Evolutionary conservation across 1,140 invertebrate genomes (phyloP).

Genomic region (Eriocheir sinensis): DNA sequence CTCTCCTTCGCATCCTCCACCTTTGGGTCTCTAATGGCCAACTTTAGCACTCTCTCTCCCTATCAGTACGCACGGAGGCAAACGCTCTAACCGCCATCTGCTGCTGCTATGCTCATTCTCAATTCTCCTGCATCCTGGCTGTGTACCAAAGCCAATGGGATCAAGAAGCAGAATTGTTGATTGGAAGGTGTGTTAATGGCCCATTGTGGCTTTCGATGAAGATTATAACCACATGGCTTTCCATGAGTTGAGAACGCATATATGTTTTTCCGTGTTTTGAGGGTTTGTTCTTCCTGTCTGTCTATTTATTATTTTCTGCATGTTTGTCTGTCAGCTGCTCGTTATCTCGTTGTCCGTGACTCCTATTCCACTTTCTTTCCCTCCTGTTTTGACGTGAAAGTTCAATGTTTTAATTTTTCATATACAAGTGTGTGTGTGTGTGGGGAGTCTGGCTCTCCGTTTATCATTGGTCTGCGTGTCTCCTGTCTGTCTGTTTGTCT

Average conservation of each 20-base stretch:
- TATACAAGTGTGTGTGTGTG: background rate
- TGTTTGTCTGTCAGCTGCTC: too few relatives aligned
- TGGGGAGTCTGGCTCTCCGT: too few relatives aligned
- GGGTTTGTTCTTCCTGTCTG: background rate
- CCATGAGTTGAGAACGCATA: constrained; percentile 79
- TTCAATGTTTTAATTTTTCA: too few relatives aligned
- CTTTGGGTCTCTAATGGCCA: background rate
- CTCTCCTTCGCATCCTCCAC: background rate
- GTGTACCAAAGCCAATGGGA: constrained; percentile 90
- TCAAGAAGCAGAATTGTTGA: constrained; percentile 86
- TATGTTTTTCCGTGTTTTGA: background rate
- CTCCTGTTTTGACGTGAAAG: too few relatives aligned
- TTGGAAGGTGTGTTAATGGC: constrained; percentile 83
- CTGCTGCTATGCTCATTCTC: constrained; percentile 90
- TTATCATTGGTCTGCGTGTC: too few relatives aligned
- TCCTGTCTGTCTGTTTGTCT: too few relatives aligned
- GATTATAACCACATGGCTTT: constrained; percentile 88
- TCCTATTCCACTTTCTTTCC: too few relatives aligned
- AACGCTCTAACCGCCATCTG: constrained; percentile 91
- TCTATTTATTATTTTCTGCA: background rate
- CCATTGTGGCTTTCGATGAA: constrained; percentile 86
- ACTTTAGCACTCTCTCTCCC: background rate
- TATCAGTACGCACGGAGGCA: constrained; percentile 89
- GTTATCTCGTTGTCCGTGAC: too few relatives aligned
- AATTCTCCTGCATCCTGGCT: constrained; percentile 89